These are phyloP conservation scores for Halesus radiatus DNA, from an alignment of 1,140 invertebrate species.

Conservation along the genomic window DNA sequence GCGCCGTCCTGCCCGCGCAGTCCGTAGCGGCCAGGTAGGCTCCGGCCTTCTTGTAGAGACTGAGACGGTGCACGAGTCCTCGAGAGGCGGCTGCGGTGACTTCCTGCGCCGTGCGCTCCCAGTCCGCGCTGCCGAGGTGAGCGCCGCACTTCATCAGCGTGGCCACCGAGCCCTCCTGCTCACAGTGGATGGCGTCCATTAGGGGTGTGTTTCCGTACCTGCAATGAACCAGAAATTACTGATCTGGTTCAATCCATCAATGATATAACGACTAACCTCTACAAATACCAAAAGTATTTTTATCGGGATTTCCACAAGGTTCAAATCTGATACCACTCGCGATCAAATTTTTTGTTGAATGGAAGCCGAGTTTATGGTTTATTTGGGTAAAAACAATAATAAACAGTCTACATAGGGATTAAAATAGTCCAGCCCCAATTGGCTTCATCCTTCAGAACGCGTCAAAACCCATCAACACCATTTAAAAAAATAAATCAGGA, in stretches of 20 bases:
- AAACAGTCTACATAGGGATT: too few relatives aligned
- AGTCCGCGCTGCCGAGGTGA: constrained; percentile 70
- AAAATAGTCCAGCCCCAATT: too few relatives aligned
- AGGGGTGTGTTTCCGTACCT: constrained; percentile 74
- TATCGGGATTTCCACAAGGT: not conserved
- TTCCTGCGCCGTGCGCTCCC: constrained; percentile 70
- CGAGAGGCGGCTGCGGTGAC: constrained; percentile 74
- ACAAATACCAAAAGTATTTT: not conserved
- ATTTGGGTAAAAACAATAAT: too few relatives aligned
- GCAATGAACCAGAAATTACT: too few relatives aligned
- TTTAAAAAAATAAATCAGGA: too few relatives aligned
- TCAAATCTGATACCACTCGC: not conserved
- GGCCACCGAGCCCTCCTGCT: constrained; percentile 75
- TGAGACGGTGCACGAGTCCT: constrained; percentile 71
- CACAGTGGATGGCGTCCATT: constrained; percentile 74
- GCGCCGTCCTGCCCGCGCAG: constrained; percentile 72
- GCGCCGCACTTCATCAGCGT: constrained; percentile 76
- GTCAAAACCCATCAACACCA: too few relatives aligned
- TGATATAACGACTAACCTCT: too few relatives aligned
- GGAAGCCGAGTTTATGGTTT: too few relatives aligned
- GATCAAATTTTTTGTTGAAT: too few relatives aligned
- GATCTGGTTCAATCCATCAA: too few relatives aligned
- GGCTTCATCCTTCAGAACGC: too few relatives aligned
- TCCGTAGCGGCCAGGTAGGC: constrained; percentile 75
- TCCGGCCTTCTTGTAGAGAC: constrained; percentile 75